Base-by-base conservation (phyloP, 2,113 vertebrate genomes). In the Alaudala cheleensis region DNA sequence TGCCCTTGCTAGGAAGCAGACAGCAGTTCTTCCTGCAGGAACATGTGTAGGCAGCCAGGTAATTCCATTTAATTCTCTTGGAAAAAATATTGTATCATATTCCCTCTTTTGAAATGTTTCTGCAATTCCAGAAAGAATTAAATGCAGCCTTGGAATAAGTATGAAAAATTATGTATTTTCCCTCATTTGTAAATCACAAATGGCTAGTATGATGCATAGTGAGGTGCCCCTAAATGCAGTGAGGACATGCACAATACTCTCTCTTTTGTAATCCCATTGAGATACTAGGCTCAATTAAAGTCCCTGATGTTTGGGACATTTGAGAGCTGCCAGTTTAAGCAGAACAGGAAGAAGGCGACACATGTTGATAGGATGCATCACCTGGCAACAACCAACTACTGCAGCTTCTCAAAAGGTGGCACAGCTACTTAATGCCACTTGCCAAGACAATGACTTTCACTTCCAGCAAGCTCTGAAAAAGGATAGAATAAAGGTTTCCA, bases 151-250 rank as follows among this genome's bases (percentile, higher is more conserved):
- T 69, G 16, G 37, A 81, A 42, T 37, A 90, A 77, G 26, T 9
- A 16, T 39, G 45, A 65, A 25, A 69, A 71, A 64, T 76, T 6
- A 37, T 20, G 4, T n/a, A 24, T 82, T 90, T 90, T 76, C 15
- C 12, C 33, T 82, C 45, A 17, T 58, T 87, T 64, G 47, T 49
- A 45, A 49, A 74, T 54, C 31, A 40, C n/a, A 86, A 77, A 54
- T 6, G n/a, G 40, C 17, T n/a, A 6, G 11, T 45, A 29, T 40
- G 42, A 80, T 23, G 20, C 4, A 12, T 9, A 29, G 26, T 37
- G 33, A 12, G 0, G 1, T 34, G 17, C 15, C 57, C 1, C 0
- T 26, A 80, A 65, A 14, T 2, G 3, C 31, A 65, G 37, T 16
- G n/a, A 85, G 15, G 22, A 37, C 40, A 65, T 37, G 20, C 28